These are phyloP conservation scores for Sander lucioperca DNA, from an alignment of 2,113 vertebrate species.

Conservation along the genomic window DNA sequence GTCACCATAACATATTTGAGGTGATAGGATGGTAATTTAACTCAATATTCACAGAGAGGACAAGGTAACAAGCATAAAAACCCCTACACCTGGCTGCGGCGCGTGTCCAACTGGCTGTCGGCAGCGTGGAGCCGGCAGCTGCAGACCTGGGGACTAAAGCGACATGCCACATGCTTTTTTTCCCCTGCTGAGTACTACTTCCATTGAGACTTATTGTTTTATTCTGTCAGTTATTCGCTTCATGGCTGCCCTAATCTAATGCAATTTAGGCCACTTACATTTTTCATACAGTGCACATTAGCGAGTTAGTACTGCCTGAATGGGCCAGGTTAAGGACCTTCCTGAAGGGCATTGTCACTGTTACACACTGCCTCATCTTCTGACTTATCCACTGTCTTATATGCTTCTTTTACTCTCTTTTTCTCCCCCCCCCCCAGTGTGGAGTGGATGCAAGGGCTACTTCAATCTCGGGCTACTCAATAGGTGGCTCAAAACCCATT, in stretches of 20 bases:
- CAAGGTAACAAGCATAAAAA: conserved; percentile 71
- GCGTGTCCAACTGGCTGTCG: conserved; percentile 55
- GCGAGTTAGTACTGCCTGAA: conserved; percentile 75
- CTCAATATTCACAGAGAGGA: conserved; percentile 69
- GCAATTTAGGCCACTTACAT: conserved; percentile 81
- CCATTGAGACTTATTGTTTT: conserved; percentile 79
- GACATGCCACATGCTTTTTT: conserved; percentile 39
- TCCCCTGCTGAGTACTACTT: conserved; percentile 49
- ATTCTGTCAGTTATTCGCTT: conserved; percentile 83
- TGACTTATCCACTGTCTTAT: conserved; percentile 42
- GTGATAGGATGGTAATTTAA: conserved; percentile 66
- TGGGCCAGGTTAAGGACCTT: conserved; percentile 74
- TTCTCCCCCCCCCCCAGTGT: conserved; percentile 3
- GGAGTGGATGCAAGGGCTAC: conserved; percentile 42
- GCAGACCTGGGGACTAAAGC: conserved; percentile 47
- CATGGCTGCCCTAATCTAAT: conserved; percentile 77
- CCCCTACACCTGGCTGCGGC: conserved; percentile 66
- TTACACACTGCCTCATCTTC: conserved; percentile 41
- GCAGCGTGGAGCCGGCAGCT: conserved; percentile 31
- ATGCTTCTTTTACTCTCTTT: conserved; percentile 20
- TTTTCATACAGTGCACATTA: conserved; percentile 78
- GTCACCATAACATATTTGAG: conserved; percentile 49
- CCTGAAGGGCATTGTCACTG: conserved; percentile 77
- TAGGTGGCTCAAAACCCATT: conserved; percentile 65
- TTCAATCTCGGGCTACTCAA: conserved; percentile 49